Evolutionary conservation across 2,113 vertebrate species (phyloP), one percentile per base, ranked within the genome.

Genomic region (Antennarius striatus): DNA sequence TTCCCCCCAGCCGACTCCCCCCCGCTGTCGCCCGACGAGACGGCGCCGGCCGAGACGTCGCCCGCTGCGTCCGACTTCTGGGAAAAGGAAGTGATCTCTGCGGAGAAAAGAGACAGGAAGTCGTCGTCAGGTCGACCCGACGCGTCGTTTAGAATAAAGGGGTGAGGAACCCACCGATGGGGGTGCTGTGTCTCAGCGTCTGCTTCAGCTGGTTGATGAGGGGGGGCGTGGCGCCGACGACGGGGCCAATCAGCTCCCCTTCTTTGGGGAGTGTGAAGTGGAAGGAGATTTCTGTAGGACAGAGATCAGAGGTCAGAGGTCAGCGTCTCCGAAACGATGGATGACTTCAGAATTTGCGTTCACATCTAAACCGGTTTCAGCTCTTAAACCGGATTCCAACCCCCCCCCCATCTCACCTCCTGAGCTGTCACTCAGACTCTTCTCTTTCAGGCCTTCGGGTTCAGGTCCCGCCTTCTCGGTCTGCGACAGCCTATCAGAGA

Each of bases 101-200:
- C 1, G n/a, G 22, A 45, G 14, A 16, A 4, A 16, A 13, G 16
- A 4, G 8, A 3, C 32, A 9, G 17, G 10, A 28, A 2, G 3
- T 57, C 6, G 2, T 8, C 11, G 22, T 32, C 10, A 39, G 43
- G 51, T 29, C 10, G 17, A 28, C n/a, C 3, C 9, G 11, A 2
- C 7, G 29, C 4, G 10, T 17, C 22, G 13, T 16, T 53, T 3
- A 17, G 10, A 22, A 3, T 42, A 13, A 2, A 14, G 13, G 16
- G 30, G 6, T 10, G 11, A 16, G 16, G 15, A 54, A 94, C 96
- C 83, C 85, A 99, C 98, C 96, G 59, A 98, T 98, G 52, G 98
- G 97, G 61, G 98, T 99, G 92, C 97, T 99, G 94, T 99, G 97
- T 77, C 96, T 94, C 47, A 94, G 93, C 6, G 94, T 94, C 90